phyloP scores from a whole-genome alignment of 2,888 invertebrate species.

The Drosophila anceps region DNA sequence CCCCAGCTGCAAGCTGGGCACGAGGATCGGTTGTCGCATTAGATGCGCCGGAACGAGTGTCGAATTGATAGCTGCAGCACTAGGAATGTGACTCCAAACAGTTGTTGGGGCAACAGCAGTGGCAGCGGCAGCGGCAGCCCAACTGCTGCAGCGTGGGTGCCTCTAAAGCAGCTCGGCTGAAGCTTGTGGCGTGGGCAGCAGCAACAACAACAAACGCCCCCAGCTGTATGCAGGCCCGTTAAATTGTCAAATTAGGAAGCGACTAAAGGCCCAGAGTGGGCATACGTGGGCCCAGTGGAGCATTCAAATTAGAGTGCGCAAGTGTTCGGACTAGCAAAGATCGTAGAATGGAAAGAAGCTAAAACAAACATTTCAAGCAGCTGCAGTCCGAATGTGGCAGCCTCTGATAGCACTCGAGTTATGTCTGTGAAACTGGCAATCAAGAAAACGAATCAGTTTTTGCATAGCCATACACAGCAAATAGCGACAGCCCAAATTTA shows the following conservation, averaged over 20 bases:
- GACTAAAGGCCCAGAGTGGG: constrained; percentile 10
- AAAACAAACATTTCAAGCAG: background rate
- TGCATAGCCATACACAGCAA: background rate
- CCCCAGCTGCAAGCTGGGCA: constrained; percentile 5
- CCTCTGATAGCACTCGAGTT: background rate
- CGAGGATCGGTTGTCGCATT: constrained; percentile 29
- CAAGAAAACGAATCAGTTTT: background rate
- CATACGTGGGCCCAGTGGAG: constrained; percentile 34
- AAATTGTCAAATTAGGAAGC: constrained; percentile 70
- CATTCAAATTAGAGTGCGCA: constrained; percentile 17
- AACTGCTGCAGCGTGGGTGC: constrained; percentile 20
- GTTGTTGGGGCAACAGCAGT: constrained; percentile 2
- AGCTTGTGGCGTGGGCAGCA: constrained; percentile 33
- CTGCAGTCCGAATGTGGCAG: background rate
- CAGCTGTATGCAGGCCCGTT: constrained; percentile 43
- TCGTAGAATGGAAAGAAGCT: background rate
- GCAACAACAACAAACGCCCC: constrained; percentile 28
- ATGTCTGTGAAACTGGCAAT: background rate
- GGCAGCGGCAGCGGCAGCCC: background rate
- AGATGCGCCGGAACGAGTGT: constrained; percentile 44
- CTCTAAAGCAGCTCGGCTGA: constrained; percentile 6
- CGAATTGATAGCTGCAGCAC: constrained; percentile 59
- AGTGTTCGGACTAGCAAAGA: background rate
- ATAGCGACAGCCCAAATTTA: background rate
- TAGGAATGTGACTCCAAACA: constrained; percentile 21